Evolutionary conservation across 2,797 vertebrate genomes (phyloP), one percentile per base, ranked within the genome.

Genomic region (Sebastes flavidus): DNA sequence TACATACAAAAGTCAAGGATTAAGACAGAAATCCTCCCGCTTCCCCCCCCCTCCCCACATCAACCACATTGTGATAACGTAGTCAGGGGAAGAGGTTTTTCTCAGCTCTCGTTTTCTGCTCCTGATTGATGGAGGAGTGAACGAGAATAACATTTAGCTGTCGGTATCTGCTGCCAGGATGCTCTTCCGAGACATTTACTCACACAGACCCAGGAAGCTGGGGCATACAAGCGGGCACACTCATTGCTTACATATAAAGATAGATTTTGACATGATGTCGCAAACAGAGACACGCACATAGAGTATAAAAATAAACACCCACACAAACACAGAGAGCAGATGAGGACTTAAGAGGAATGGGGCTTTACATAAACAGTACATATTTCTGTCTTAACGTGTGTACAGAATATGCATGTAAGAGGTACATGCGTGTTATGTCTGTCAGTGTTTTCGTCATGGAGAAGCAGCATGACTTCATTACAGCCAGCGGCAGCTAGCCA

Each of bases 391-490:
- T 61, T 12, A 32, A 32, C 0, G 4, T 62, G 59, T 80, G 36
- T 60, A 2, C 27, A 73, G n/a, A 54, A 77, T 58, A 38, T 72
- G 20, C 12, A 10, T 78, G 24, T 68, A 42, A 68, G 73, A 65
- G 74, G 22, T 82, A 32, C 9, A 56, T 69, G 55, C 2, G 2
- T 68, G 62, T 38, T 13, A 42, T 75, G 83, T 91, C 77, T 81
- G 58, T 24, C 46, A 55, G 29, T 65, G 65, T 87, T 86, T 85
- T 81, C 78, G 78, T 89, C 68, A 85, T 72, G 59, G 24, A 24
- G 25, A 72, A 34, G 71, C 76, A 76, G 77, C 81, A 82, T 85
- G 85, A 91, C 84, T 91, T 88, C 63, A 89, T 88, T 77, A 85
- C 77, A 79, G 84, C 86, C 82, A 80, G 72, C 90, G 81, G 87